phyloP scores from a whole-genome alignment of 2,888 invertebrate species.

The Orgyia antiqua region DNA sequence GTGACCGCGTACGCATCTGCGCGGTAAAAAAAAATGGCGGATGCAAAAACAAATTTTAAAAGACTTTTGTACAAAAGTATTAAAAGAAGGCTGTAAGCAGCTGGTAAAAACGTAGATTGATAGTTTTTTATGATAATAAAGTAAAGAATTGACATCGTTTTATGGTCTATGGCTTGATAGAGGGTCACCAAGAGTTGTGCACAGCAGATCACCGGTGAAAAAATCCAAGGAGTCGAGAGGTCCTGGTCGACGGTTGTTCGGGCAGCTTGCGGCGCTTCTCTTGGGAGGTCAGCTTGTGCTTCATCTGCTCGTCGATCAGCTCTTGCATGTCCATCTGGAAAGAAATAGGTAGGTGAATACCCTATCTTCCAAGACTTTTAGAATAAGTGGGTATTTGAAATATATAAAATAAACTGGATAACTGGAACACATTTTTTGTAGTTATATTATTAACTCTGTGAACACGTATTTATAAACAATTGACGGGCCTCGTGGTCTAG shows the following conservation, averaged over 20 bases:
- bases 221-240: slow-evolving; percentile 66
- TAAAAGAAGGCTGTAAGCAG: slow-evolving; percentile 38
- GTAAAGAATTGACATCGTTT: slow-evolving; percentile 46
- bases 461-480: no score
- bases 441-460: no score
- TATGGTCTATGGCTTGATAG: slow-evolving; percentile 46
- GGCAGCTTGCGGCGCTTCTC: slow-evolving; percentile 74
- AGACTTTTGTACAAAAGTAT: slow-evolving; percentile 41
- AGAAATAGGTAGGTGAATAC: no score
- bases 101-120: slow-evolving; percentile 39
- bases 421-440: no score
- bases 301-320: slow-evolving; percentile 93
- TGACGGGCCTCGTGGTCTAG: no score
- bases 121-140: slow-evolving; percentile 45
- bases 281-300: slow-evolving; percentile 86
- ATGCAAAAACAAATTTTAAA: slow-evolving; percentile 28
- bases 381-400: no score
- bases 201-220: slow-evolving; percentile 74
- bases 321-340: slow-evolving; percentile 96
- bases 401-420: no score
- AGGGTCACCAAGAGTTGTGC: slow-evolving; percentile 42
- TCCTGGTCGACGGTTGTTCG: slow-evolving; percentile 53
- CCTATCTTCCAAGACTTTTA: no score
- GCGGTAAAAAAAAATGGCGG: slow-evolving; percentile 45
- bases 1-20: slow-evolving; percentile 33